Evolutionary conservation across 92 coral and sea anemone species (phyloP).

Genomic region (Phenganax subtilis): DNA sequence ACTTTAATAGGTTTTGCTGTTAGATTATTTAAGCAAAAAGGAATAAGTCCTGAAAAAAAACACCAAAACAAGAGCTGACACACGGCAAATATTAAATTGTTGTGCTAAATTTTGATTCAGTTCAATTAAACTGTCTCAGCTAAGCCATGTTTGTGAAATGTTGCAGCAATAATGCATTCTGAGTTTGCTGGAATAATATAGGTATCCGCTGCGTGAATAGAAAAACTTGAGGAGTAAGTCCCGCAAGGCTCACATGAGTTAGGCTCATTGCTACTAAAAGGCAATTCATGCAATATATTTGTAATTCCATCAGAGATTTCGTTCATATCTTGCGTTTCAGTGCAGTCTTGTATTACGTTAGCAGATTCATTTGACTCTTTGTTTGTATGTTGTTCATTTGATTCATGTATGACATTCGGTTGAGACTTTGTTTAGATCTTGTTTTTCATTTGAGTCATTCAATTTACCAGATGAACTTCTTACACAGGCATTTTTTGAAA

Average conservation of each 20-base stretch:
- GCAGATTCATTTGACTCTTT: no score
- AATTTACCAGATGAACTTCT: neutral
- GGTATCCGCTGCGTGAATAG: slow-evolving; percentile 44
- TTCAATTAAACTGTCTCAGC: slow-evolving; percentile 30
- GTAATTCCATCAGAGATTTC: no score
- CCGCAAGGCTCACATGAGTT: neutral
- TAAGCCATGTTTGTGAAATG: slow-evolving; percentile 16
- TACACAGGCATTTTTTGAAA: neutral
- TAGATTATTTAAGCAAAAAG: slow-evolving; percentile 46
- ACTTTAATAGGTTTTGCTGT: slow-evolving; percentile 37
- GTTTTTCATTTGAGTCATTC: no score
- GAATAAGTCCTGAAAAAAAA: slow-evolving; percentile 35
- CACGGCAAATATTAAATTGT: slow-evolving; percentile 32
- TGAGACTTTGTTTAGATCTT: neutral
- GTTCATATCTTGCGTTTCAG: no score
- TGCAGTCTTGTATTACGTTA: no score
- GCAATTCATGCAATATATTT: neutral
- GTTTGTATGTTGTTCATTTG: no score
- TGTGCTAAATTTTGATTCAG: slow-evolving; percentile 32
- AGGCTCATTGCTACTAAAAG: neutral
- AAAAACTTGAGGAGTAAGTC: neutral
- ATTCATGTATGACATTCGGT: no score
- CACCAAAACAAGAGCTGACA: slow-evolving; percentile 36
- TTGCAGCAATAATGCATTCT: slow-evolving; percentile 41
- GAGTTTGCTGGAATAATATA: slow-evolving; percentile 38